phyloP scores from a whole-genome alignment of 2,113 vertebrate genomes.

The Platichthys flesus region DNA sequence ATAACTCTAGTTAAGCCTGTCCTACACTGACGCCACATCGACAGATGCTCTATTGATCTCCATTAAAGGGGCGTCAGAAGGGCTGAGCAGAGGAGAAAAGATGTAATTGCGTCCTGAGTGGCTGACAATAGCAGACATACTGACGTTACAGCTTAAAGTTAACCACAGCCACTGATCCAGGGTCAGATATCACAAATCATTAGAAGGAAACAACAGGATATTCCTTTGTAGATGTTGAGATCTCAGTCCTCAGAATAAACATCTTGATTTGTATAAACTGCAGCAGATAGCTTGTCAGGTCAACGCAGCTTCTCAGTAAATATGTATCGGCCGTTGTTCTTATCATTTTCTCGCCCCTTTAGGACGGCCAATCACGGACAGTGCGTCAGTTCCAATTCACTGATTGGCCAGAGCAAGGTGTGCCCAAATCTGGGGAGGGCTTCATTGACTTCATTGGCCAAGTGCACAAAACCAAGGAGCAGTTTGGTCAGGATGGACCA shows the following conservation, averaged over 20 bases:
- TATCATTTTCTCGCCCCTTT: background rate
- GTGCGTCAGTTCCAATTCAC: constrained; percentile 99
- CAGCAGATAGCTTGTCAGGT: background rate
- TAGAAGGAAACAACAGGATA: constrained; percentile 41
- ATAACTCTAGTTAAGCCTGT: constrained; percentile 72
- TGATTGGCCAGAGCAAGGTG: constrained; percentile 97
- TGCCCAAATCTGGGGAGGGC: constrained; percentile 97
- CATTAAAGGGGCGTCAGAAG: constrained; percentile 78
- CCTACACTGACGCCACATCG: constrained; percentile 71
- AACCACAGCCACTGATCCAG: constrained; percentile 70
- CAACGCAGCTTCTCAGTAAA: background rate
- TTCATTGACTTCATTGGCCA: constrained; percentile 99
- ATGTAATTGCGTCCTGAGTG: constrained; percentile 77
- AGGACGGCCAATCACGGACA: constrained; percentile 97
- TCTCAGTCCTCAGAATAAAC: background rate
- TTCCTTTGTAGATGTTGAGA: constrained; percentile 52
- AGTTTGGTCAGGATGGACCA: constrained; percentile 98
- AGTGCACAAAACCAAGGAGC: constrained; percentile 99
- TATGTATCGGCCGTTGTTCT: background rate
- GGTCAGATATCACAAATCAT: constrained; percentile 78
- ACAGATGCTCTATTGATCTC: constrained; percentile 82
- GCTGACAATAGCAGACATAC: constrained; percentile 69
- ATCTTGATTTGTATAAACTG: constrained; percentile 3
- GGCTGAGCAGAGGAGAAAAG: constrained; percentile 77
- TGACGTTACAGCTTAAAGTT: constrained; percentile 66